Conservation (phyloP, 2,888 invertebrate genomes). For the Lasioglossum vierecki region DNA sequence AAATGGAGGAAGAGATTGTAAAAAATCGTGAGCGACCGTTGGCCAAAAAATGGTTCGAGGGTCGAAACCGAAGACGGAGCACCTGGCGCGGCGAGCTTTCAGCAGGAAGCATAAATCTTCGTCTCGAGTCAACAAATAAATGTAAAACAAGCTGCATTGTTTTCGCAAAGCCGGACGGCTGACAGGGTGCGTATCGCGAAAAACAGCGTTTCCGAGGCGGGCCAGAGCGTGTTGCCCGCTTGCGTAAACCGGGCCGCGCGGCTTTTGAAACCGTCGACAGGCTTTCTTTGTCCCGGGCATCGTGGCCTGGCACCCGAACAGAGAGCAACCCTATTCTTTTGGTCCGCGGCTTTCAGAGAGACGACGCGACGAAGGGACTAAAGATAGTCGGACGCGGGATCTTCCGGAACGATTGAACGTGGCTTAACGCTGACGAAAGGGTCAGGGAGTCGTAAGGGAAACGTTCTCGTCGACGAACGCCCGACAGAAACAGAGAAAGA, state of each 20-base stretch:
- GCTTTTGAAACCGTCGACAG: not conserved
- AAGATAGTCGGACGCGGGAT: conserved; percentile 39
- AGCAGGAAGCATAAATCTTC: not conserved
- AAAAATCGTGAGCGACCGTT: not conserved
- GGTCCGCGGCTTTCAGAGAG: not conserved
- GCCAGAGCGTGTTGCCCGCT: not conserved
- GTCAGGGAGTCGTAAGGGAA: conserved; percentile 57
- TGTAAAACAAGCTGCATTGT: not conserved
- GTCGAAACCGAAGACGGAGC: not conserved
- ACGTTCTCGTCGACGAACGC: conserved; percentile 46
- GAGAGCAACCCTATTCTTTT: not conserved
- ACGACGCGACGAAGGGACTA: conserved; percentile 27
- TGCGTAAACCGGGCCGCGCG: not conserved
- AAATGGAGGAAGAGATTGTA: not conserved
- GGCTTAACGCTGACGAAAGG: conserved; percentile 36
- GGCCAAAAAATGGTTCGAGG: not conserved
- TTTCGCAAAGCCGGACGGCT: not conserved
- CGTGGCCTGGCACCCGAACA: not conserved
- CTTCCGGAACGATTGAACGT: conserved; percentile 39
- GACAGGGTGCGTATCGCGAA: not conserved
- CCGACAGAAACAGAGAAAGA: conserved; percentile 40
- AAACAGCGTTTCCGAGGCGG: not conserved
- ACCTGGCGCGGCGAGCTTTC: not conserved
- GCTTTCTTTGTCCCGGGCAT: conserved; percentile 4
- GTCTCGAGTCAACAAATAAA: not conserved